Base-by-base conservation (phyloP, 1,140 invertebrate genomes). In the Aradophagus sp. region DNA sequence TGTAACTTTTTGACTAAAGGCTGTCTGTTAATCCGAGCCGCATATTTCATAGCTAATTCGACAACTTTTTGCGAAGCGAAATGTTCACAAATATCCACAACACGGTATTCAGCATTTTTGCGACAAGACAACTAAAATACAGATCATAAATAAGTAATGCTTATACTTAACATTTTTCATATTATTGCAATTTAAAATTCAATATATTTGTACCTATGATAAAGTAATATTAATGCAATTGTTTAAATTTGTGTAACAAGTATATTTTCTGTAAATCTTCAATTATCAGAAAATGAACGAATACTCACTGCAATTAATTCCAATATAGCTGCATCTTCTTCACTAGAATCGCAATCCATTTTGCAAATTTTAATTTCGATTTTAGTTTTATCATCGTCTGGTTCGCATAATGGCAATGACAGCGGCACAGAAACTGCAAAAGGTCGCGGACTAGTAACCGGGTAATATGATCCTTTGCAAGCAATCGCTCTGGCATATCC, bases 391-490 rank as follows among this genome's bases (percentile, higher is more conserved):
- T 97, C 95, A 2, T 90, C 89, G 39, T 90, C 89, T 52, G 90
- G 75, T 80, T 97, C 95, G 80, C 95, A 96, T 4, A 97, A 81
- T 1, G 95, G 94, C 23, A 92, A 88, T 79, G 88, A 84, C 74
- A 93, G 83, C 20, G 88, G 81, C 52, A 95, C 77, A 77, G 96
- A 91, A 16, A 89, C 87, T 0, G 96, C 84, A 55, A 92, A 92
- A 2, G 96, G 97, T 48, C 92, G 88, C 1, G 96, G 96, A 35
- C 92, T 89, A 0, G 95, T 95, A 7, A 90, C 88, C 3, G 97
- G 97, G 86, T 95, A 98, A 23, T 90, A 88, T 13, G 90, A 88
- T 12, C 95, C 96, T 82, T 95, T 95, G 75, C 96, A 98, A 6
- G 94, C 86, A 35, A 98, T 91, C 26, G 91, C 94, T 12, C 92